A percentile compares a stretch with the other conserved stretches of the same genome.
Evolutionary conservation across 2,113 vertebrate species (phyloP).

Genomic region (Anhinga rufa): DNA sequence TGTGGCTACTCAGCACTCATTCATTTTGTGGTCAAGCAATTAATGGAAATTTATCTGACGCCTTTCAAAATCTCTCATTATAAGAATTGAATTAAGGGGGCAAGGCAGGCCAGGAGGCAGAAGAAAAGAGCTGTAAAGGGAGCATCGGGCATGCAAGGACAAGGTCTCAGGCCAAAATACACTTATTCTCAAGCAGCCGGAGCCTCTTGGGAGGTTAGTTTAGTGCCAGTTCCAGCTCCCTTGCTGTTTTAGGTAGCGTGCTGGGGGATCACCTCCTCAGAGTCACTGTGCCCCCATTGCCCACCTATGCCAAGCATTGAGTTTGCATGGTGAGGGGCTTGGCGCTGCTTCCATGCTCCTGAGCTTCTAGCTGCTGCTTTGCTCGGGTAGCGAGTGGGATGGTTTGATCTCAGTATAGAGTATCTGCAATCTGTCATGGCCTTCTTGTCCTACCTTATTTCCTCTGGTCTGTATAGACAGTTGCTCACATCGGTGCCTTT

Average conservation of each 20-base stretch:
- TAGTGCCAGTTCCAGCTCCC: not conserved
- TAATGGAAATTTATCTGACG: not conserved
- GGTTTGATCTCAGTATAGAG: not conserved
- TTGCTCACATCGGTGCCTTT: fast-evolving
- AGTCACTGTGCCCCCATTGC: fast-evolving
- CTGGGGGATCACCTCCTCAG: not conserved
- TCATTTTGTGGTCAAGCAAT: not conserved
- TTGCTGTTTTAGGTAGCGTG: not conserved
- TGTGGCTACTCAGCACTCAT: not conserved
- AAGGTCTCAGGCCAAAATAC: not conserved
- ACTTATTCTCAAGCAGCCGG: not conserved
- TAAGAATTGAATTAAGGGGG: not conserved
- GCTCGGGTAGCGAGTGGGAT: not conserved
- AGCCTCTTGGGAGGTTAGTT: not conserved
- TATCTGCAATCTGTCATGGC: fast-evolving
- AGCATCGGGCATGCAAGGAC: fast-evolving
- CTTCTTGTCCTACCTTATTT: not conserved
- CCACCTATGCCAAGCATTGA: not conserved
- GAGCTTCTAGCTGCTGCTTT: not conserved
- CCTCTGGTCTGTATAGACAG: not conserved
- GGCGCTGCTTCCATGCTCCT: not conserved
- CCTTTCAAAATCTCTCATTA: not conserved
- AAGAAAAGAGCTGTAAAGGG: not conserved
- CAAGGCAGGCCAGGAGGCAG: not conserved
- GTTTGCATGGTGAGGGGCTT: not conserved